Base-by-base conservation (phyloP, 2,797 vertebrate genomes). In the Florisuga fusca region DNA sequence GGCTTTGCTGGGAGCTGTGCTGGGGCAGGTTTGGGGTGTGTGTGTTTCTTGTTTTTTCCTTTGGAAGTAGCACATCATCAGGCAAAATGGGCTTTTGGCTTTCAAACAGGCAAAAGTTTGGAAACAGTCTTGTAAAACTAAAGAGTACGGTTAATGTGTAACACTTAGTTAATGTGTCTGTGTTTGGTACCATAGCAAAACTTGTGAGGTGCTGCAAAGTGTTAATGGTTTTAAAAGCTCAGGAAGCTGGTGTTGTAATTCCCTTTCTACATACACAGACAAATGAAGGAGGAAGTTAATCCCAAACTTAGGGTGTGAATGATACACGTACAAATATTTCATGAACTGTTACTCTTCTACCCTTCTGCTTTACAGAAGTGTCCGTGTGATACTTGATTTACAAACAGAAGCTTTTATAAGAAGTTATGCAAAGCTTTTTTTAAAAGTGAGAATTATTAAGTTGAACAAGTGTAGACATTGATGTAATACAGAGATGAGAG, bases 231-330 rank as follows among this genome's bases (percentile, higher is more conserved):
- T 15, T 15, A 29, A 61, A 79, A 79, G 27, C 33, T 79, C 6
- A 4, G 25, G 45, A 55, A 7, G 29, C 8, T 0, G 0, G 6
- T 53, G 29, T 33, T 67, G 5, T n/a, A 10, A 41, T 64, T 75
- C 18, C 29, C 10, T 15, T 3, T 91, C 22, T 7, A 5, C 4
- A 20, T 13, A 14, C 4, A 5, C 15, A 4, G 6, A 10, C 17
- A 50, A 20, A 27, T 7, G 2, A 33, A 20, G 6, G 53, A 75
- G 67, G 63, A 34, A 46, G 12, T 58, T 19, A 21, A 7, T 59
- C 4, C 1, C 2, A 1, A 6, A 0, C 20, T 26, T 33, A 8
- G 3, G 9, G 6, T 18, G 10, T 18, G 29, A 83, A 27, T 21
- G 9, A 25, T 57, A 6, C 3, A 1, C 9, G 31, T 21, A 27